phyloP scores from a whole-genome alignment of 2,888 invertebrate genomes.

The Craniophora ligustri region DNA sequence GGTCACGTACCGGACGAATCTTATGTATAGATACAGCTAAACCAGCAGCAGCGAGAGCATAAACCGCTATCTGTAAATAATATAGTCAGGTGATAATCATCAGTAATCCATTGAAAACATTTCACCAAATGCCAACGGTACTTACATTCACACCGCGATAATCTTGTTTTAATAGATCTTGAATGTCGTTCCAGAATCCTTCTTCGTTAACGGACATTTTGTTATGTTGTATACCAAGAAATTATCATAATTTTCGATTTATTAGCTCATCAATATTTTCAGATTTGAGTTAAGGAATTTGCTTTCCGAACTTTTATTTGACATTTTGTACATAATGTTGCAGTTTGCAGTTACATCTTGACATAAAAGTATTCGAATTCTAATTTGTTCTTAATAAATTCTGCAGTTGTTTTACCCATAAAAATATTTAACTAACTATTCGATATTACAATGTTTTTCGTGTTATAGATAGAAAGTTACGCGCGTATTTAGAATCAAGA shows the following conservation, averaged over 20 bases:
- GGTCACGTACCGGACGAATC: slow-evolving; percentile 88
- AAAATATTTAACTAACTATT: no score
- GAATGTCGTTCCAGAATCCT: slow-evolving; percentile 72
- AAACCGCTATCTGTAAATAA: slow-evolving; percentile 87
- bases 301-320: slow-evolving; percentile 54
- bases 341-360: no score
- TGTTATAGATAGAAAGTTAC: no score
- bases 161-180: slow-evolving; percentile 77
- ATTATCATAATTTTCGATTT: slow-evolving; percentile 69
- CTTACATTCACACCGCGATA: slow-evolving; percentile 85
- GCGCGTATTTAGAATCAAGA: no score
- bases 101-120: slow-evolving; percentile 22
- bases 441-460: no score
- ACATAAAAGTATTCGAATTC: no score
- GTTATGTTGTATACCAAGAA: slow-evolving; percentile 49
- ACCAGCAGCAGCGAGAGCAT: slow-evolving; percentile 88
- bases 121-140: slow-evolving; percentile 42
- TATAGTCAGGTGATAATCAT: slow-evolving; percentile 42
- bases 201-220: slow-evolving; percentile 76
- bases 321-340: slow-evolving; percentile 31
- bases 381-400: not conserved
- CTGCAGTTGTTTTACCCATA: no score
- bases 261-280: slow-evolving; percentile 80
- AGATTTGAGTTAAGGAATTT: slow-evolving; percentile 62
- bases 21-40: slow-evolving; percentile 87